A percentile compares a stretch with the other conserved stretches of the same genome.
Evolutionary conservation across 2,888 invertebrate genomes (phyloP).

Genomic region (Candidula unifasciata): DNA sequence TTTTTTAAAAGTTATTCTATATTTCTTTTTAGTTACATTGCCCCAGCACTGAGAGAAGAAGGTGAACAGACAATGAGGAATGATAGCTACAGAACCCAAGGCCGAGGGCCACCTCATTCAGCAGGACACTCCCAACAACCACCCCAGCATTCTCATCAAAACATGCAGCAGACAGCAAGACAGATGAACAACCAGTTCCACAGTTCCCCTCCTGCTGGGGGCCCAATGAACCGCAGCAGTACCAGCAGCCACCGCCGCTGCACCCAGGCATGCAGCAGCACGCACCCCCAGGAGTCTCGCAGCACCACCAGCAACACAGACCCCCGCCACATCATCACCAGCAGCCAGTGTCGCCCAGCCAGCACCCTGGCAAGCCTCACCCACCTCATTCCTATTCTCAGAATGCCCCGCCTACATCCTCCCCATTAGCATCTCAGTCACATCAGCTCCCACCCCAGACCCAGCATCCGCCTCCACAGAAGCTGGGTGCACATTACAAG

Average conservation of each 20-base stretch:
- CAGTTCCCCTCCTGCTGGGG: constrained; percentile 27
- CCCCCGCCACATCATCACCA: constrained; percentile 38
- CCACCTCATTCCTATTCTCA: constrained; percentile 8
- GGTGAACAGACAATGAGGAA: constrained; percentile 37
- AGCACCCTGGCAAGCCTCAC: constrained; percentile 9
- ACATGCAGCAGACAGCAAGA: background rate
- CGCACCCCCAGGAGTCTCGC: background rate
- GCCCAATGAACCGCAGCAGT: constrained; percentile 24
- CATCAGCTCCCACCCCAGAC: background rate
- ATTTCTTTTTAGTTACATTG: constrained; percentile 9
- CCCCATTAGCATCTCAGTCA: background rate
- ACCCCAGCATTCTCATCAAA: constrained; percentile 24
- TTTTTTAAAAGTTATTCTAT: too few relatives aligned
- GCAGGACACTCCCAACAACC: background rate
- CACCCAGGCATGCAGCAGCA: constrained; percentile 41
- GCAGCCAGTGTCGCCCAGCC: constrained; percentile 11
- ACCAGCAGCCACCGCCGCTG: constrained; percentile 21
- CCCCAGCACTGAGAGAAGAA: constrained; percentile 36
- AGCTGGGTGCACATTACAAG: constrained; percentile 4
- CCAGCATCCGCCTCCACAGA: constrained; percentile 33
- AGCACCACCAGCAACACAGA: constrained; percentile 17
- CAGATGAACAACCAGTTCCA: constrained; percentile 47
- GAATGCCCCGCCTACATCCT: constrained; percentile 1
- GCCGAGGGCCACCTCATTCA: constrained; percentile 16
- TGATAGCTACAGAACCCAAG: constrained; percentile 15